phyloP scores from a whole-genome alignment of 2,888 invertebrate species.

The Synergus umbraculus region DNA sequence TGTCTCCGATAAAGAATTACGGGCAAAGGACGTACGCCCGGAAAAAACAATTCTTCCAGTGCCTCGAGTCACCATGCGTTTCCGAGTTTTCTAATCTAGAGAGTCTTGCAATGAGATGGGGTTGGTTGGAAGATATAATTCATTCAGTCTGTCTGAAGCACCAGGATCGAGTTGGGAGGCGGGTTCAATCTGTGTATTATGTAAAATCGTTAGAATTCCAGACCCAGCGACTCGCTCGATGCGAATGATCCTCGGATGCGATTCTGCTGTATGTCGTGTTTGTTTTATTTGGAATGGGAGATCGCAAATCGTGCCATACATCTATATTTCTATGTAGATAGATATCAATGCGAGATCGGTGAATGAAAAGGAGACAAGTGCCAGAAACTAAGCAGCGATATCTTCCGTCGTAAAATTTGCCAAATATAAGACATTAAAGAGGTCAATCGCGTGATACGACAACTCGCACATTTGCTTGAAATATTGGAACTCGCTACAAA shows the following conservation, averaged over 20 bases:
- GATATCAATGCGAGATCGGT: constrained; percentile 43
- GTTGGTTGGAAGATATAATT: constrained; percentile 60
- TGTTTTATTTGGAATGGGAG: not conserved
- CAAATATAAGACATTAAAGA: constrained; percentile 50
- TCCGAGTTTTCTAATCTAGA: constrained; percentile 55
- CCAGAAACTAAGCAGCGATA: constrained; percentile 56
- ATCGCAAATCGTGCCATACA: not conserved
- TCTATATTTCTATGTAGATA: constrained; percentile 23
- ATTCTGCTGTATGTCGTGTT: constrained; percentile 6
- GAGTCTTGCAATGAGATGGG: constrained; percentile 54
- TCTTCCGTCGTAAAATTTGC: constrained; percentile 52
- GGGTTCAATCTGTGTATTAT: constrained; percentile 66
- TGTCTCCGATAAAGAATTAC: constrained; percentile 29
- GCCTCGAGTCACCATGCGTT: constrained; percentile 43
- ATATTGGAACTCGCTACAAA: constrained; percentile 9
- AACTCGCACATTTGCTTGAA: constrained; percentile 36
- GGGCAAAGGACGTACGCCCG: constrained; percentile 34
- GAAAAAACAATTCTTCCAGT: constrained; percentile 52
- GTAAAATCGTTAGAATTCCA: constrained; percentile 65
- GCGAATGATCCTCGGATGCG: constrained; percentile 47
- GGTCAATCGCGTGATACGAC: constrained; percentile 48
- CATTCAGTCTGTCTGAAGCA: constrained; percentile 63
- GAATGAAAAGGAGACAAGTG: constrained; percentile 58
- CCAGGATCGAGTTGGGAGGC: constrained; percentile 53
- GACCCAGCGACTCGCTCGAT: constrained; percentile 50